A percentile compares a stretch with the other conserved stretches of the same genome.
Evolutionary conservation across 2,888 invertebrate species (phyloP).

Genomic region (Oscheius myriophilus): DNA sequence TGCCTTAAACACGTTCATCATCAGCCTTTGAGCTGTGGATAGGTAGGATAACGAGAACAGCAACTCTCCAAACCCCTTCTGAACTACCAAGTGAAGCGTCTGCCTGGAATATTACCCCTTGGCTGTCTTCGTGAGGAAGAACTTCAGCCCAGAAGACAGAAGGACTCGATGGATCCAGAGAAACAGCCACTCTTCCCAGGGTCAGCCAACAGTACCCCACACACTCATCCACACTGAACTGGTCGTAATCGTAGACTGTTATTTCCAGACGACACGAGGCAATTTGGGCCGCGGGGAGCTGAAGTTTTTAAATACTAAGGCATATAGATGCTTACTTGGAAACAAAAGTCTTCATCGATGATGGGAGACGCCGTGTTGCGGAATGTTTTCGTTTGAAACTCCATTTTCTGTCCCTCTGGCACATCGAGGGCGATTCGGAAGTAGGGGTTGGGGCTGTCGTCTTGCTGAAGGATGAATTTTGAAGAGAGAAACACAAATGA

Average conservation of each 20-base stretch:
- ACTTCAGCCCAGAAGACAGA: slow-evolving; percentile 71
- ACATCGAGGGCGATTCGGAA: slow-evolving; percentile 58
- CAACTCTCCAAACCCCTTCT: slow-evolving; percentile 76
- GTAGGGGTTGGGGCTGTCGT: slow-evolving; percentile 60
- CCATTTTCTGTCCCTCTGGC: slow-evolving; percentile 56
- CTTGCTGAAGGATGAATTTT: slow-evolving; percentile 18
- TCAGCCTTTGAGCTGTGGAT: slow-evolving; percentile 76
- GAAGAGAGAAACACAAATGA: neutral
- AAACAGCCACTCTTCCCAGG: slow-evolving; percentile 56
- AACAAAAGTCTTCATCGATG: slow-evolving; percentile 68
- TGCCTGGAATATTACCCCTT: slow-evolving; percentile 33
- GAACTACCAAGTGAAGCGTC: slow-evolving; percentile 17
- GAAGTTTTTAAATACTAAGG: neutral
- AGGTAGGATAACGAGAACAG: slow-evolving; percentile 76
- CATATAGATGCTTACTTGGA: slow-evolving; percentile 55
- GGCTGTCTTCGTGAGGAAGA: slow-evolving; percentile 70
- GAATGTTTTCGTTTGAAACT: slow-evolving; percentile 64
- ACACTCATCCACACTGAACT: slow-evolving; percentile 67
- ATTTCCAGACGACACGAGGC: slow-evolving; percentile 63
- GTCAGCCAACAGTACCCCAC: slow-evolving; percentile 69
- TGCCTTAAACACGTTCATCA: slow-evolving; percentile 77
- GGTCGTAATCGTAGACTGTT: slow-evolving; percentile 69
- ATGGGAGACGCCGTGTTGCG: slow-evolving; percentile 60
- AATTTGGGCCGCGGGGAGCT: slow-evolving; percentile 56
- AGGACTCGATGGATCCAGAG: slow-evolving; percentile 54